A percentile compares a stretch with the other conserved stretches of the same genome.
phyloP scores from a whole-genome alignment of 2,113 vertebrate species.

The Guaruba guarouba region DNA sequence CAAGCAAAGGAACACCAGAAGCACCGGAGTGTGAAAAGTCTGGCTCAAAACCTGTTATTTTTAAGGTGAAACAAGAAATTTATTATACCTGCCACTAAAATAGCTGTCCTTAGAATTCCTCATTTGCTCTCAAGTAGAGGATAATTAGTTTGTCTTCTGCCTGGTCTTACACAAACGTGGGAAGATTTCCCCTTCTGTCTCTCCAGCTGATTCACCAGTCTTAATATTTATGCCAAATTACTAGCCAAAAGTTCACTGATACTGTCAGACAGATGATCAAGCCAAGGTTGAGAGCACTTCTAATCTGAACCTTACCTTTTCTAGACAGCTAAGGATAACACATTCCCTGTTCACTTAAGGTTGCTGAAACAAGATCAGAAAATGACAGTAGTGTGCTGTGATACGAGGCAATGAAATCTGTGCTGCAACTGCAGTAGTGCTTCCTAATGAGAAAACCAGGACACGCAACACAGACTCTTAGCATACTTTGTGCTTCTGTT shows the following conservation, averaged over 20 bases:
- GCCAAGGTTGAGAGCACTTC: not conserved
- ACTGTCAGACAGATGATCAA: conserved; percentile 40
- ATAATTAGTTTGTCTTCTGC: conserved; percentile 33
- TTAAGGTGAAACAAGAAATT: not conserved
- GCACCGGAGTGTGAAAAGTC: not conserved
- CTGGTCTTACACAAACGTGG: conserved; percentile 3
- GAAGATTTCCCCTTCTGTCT: conserved; percentile 21
- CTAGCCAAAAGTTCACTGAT: not conserved
- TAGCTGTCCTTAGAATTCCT: conserved; percentile 24
- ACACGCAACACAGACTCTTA: fast-evolving
- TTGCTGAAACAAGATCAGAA: conserved; percentile 26
- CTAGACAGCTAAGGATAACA: conserved; percentile 6
- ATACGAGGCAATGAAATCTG: conserved; percentile 6
- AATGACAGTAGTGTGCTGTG: conserved; percentile 11
- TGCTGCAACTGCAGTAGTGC: not conserved
- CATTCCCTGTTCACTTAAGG: not conserved
- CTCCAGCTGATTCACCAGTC: conserved; percentile 31
- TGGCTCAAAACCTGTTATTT: not conserved
- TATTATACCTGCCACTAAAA: not conserved
- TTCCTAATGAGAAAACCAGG: conserved; percentile 27
- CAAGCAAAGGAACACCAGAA: not conserved
- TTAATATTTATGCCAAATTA: conserved; percentile 33
- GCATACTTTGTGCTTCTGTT: not conserved
- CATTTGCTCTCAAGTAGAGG: not conserved
- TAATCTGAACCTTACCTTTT: conserved; percentile 21